These are phyloP conservation scores for Ammodytes marinus DNA, from an alignment of 2,113 vertebrate species.

Conservation along the genomic window DNA sequence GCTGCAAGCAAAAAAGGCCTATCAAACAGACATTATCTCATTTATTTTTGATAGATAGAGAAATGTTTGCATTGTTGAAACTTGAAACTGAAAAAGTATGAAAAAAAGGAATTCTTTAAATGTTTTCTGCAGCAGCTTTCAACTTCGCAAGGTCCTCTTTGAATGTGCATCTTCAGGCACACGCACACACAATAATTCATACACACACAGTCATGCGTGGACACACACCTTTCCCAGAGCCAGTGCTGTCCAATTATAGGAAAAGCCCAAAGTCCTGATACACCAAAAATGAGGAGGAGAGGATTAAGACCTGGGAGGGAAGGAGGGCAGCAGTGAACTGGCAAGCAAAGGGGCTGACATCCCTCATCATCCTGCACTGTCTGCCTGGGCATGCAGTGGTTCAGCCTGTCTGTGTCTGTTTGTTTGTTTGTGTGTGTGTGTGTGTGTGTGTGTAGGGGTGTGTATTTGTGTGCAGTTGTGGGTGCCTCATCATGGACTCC, in stretches of 20 bases:
- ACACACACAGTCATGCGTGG: conserved; percentile 26
- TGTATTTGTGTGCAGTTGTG: neutral
- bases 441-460: conserved; percentile 8
- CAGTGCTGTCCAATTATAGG: conserved; percentile 66
- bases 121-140: neutral
- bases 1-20: too few species aligned
- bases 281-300: conserved; percentile 66
- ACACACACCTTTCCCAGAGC: conserved; percentile 60
- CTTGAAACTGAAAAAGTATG: neutral
- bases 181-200: neutral
- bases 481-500: conserved; percentile 49
- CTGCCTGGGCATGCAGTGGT: conserved; percentile 41
- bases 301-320: conserved; percentile 65
- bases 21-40: too few species aligned
- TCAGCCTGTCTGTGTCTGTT: conserved; percentile 28
- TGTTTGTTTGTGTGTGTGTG: conserved; percentile 19
- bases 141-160: neutral
- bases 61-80: neutral
- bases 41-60: too few species aligned
- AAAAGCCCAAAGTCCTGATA: conserved; percentile 64
- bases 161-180: neutral
- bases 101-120: neutral
- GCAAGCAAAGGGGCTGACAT: conserved; percentile 58
- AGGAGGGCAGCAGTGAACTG: conserved; percentile 62
- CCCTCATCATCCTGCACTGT: conserved; percentile 49